Evolutionary conservation across 2,888 invertebrate genomes (phyloP).

Genomic region (Drosophila sordidapex): DNA sequence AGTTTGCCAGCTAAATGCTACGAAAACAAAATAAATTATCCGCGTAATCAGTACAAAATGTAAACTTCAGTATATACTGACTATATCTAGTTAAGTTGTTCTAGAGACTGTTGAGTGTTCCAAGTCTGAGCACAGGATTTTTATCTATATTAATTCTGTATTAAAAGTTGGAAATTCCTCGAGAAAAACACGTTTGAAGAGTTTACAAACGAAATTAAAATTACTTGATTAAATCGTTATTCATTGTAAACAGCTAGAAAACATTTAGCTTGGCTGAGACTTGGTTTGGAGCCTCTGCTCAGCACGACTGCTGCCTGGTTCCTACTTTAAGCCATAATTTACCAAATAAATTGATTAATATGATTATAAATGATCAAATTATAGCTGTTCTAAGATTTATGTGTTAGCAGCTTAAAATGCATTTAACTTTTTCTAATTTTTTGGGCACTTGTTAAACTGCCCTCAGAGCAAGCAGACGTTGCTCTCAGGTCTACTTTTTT

Average conservation of each 20-base stretch:
- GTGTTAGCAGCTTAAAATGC: not conserved
- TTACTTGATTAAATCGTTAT: not conserved
- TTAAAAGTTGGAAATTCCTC: not conserved
- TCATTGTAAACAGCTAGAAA: not conserved
- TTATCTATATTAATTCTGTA: too few species aligned
- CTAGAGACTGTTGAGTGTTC: too few species aligned
- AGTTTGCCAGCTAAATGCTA: not conserved
- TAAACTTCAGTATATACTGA: not conserved
- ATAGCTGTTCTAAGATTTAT: not conserved
- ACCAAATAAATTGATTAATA: not conserved
- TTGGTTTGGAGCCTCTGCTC: not conserved
- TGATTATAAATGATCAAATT: not conserved
- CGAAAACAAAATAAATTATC: not conserved
- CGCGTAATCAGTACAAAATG: not conserved
- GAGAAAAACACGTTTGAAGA: not conserved
- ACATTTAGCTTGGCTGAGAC: not conserved
- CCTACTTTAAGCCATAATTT: not conserved
- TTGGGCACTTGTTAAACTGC: conserved; percentile 16
- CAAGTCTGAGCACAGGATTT: too few species aligned
- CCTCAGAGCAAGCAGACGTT: conserved; percentile 20
- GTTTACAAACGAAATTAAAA: not conserved
- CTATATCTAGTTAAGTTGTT: too few species aligned
- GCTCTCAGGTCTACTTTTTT: conserved; percentile 45
- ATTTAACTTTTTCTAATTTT: not conserved
- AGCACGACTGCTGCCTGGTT: not conserved